A percentile compares a stretch with the other conserved stretches of the same genome.
Conservation (phyloP, 2,888 invertebrate genomes). For the Hirtodrosophila trivittata region DNA sequence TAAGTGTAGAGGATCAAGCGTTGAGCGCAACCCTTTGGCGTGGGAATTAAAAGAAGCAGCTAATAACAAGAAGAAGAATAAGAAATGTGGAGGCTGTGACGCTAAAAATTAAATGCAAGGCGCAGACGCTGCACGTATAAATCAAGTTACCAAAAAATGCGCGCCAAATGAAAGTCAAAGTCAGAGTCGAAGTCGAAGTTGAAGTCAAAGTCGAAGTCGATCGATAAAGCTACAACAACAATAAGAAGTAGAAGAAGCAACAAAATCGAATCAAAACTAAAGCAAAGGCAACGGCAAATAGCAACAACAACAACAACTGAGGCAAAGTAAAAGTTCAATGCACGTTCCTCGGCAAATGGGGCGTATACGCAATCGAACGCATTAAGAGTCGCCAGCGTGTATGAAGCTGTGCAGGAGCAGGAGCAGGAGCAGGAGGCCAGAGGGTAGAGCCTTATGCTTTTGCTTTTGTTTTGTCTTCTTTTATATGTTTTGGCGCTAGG, state of each 20-base stretch:
- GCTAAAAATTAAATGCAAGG: conserved; percentile 69
- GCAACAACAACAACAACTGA: conserved; percentile 24
- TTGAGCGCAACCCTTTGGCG: conserved; percentile 52
- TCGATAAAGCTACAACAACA: conserved; percentile 47
- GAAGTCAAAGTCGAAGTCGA: conserved; percentile 30
- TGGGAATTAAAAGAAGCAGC: conserved; percentile 57
- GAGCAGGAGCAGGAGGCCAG: no score
- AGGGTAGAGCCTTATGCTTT: conserved; percentile 14
- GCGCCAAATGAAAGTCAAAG: conserved; percentile 68
- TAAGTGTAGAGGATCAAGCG: neutral
- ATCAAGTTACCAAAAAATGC: conserved; percentile 57
- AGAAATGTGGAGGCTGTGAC: conserved; percentile 76
- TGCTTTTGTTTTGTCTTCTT: conserved; percentile 14
- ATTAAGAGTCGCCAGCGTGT: conserved; percentile 52
- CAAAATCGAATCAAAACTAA: conserved; percentile 71
- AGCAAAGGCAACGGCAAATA: conserved; percentile 42
- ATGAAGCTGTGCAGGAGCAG: no score
- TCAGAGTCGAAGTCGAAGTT: conserved; percentile 28
- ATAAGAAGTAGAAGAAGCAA: conserved; percentile 7
- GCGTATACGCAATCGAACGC: conserved; percentile 78
- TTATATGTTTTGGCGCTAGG: conserved; percentile 65
- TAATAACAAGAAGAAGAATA: conserved; percentile 12
- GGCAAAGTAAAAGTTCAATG: conserved; percentile 75
- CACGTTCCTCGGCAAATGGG: conserved; percentile 71
- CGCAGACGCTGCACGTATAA: conserved; percentile 53